Conservation (phyloP, 2,113 vertebrate genomes). For the Salminus brasiliensis region DNA sequence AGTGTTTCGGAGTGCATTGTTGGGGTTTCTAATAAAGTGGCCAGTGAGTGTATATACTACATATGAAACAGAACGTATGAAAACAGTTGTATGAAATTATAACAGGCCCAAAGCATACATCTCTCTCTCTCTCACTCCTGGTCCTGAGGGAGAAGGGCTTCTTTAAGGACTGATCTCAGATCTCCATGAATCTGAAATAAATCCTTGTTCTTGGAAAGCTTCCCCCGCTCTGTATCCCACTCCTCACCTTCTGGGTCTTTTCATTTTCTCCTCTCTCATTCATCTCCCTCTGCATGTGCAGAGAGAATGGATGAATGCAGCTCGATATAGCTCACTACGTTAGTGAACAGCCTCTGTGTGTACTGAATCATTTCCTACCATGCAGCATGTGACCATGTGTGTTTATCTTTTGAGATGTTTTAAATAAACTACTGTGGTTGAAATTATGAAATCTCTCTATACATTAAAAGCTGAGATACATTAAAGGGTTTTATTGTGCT, state of each 20-base stretch:
- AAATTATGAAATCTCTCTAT: not conserved
- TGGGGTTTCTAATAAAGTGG: too few species aligned
- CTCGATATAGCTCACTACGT: constrained; percentile 39
- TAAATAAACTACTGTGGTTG: constrained; percentile 10
- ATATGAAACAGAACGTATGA: too few species aligned
- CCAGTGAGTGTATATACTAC: too few species aligned
- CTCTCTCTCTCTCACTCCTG: not conserved
- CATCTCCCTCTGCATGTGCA: constrained; percentile 33
- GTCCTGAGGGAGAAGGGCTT: not conserved
- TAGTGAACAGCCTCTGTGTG: constrained; percentile 31
- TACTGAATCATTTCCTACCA: constrained; percentile 40
- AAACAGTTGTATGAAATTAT: too few species aligned
- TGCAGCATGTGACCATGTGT: constrained; percentile 27
- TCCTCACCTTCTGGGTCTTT: constrained; percentile 23
- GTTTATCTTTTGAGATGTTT: not conserved
- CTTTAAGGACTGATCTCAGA: not conserved
- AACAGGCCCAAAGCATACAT: not conserved
- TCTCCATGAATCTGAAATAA: constrained; percentile 20
- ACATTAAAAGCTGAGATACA: constrained; percentile 3
- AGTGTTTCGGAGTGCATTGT: too few species aligned
- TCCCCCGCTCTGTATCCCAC: not conserved
- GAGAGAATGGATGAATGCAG: constrained; percentile 42
- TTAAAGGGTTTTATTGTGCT: not conserved
- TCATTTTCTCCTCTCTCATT: constrained; percentile 44
- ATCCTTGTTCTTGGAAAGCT: constrained; percentile 33